Base-by-base conservation (phyloP, 2,797 vertebrate species). In the Pipistrellus nathusii region DNA sequence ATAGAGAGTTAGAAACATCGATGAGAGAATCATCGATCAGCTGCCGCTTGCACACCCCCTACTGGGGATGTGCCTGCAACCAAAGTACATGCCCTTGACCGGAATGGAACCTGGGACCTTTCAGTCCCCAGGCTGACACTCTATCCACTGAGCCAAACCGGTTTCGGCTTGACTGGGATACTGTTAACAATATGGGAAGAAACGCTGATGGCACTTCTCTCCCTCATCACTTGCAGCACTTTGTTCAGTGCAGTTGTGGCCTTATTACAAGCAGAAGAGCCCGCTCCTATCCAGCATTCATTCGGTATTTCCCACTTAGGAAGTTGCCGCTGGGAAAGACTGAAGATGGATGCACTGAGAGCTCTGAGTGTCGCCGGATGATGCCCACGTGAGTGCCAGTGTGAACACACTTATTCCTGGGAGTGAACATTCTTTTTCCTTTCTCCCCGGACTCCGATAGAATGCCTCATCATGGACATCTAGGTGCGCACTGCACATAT, bases 231-330 rank as follows among this genome's bases (percentile, higher is more conserved):
- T 77, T 48, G 10, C 81, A 90, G n/a, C 32, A 84, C 90, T 92
- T 97, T 90, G 86, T 95, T 57, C 46, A 32, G 77, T 95, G 30
- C 82, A 10, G 84, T 90, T 71, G 93, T 90, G 91, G 91, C 77
- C 94, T 95, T 92, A 41, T 94, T 91, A 90, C 1, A 66, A 53
- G 44, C 85, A 92, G 85, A 93, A 97, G 95, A 82, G 59, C 94
- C 89, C 91, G 90, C 93, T 95, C 87, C 27, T 46, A 80, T 73
- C 66, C 77, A 86, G 69, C n/a, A 25, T 35, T 30, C 23, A 21
- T 32, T 30, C 85, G 66, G 21, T 46, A 66, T 46, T 92, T 96
- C 84, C 82, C 88, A 13, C 94, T 93, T 82, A 72, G 0, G 25
- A 71, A 64, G 35, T n/a, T 69, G n/a, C 85, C 86, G 90, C 87